These are phyloP conservation scores for Cryptophagus acutangulus DNA, from an alignment of 2,888 invertebrate species.

Conservation along the genomic window DNA sequence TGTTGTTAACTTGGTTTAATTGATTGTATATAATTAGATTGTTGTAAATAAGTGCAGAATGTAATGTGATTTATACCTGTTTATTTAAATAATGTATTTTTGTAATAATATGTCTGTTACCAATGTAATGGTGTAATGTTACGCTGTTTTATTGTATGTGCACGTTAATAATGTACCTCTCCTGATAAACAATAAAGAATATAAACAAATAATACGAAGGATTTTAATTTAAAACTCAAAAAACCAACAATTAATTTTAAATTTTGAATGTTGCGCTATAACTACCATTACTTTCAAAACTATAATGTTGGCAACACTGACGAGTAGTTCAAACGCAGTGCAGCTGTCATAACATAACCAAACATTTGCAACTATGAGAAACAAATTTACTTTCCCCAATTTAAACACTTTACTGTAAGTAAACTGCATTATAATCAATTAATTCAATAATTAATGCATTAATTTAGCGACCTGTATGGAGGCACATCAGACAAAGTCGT, in stretches of 20 bases:
- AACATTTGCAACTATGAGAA: too few relatives aligned
- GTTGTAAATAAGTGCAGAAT: not conserved
- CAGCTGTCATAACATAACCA: too few relatives aligned
- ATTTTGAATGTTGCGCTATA: too few relatives aligned
- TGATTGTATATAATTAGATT: not conserved
- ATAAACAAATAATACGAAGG: too few relatives aligned
- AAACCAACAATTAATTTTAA: too few relatives aligned
- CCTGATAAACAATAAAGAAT: too few relatives aligned
- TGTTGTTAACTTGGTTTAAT: not conserved
- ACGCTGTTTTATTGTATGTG: slow-evolving; percentile 2
- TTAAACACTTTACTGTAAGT: slow-evolving; percentile 30
- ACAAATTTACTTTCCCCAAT: slow-evolving; percentile 35
- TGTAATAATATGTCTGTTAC: slow-evolving; percentile 1
- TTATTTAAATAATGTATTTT: too few relatives aligned
- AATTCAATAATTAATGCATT: slow-evolving; percentile 5
- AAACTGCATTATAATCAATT: slow-evolving; percentile 1
- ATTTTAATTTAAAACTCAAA: too few relatives aligned
- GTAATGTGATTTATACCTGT: slow-evolving; percentile 1
- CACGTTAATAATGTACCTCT: too few relatives aligned
- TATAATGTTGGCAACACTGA: too few relatives aligned
- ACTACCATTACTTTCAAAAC: too few relatives aligned
- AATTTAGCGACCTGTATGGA: slow-evolving; percentile 35
- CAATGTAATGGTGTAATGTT: slow-evolving; percentile 1
- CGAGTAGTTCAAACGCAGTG: too few relatives aligned
- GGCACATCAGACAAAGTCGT: slow-evolving; percentile 54